Evolutionary conservation across 2,888 invertebrate species (phyloP), one percentile per base, ranked within the genome.

Genomic region (Aleiodes leptofemur): DNA sequence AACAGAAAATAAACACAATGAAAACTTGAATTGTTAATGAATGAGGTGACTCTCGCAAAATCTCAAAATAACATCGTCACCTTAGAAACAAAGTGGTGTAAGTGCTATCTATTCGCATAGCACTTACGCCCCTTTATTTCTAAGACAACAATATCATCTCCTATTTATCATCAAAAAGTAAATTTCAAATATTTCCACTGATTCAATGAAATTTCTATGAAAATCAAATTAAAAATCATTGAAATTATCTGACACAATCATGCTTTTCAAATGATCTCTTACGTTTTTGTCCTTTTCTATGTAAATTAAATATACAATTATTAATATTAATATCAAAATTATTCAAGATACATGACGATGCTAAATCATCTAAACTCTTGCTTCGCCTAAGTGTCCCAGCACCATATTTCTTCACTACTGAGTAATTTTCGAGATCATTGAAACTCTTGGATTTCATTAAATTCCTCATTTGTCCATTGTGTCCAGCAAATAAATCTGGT

Each of bases 401-500:
- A 9, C 55, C 11, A 50, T 31, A 16, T 6, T 14, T 16, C 16
- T 56, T 1, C n/a, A 61, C 51, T 16, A n/a, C 5, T 5, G 14
- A 23, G 71, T 61, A 29, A 43, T 8, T n/a, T 43, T 16, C 43
- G 53, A 74, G 76, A 74, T 77, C 73, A 68, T 72, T 75, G 31
- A 69, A 43, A 55, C 78, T 80, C 5, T 68, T 69, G 16, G 72
- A 76, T 43, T 71, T 75, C 7, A 55, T 11, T 38, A 5, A n/a
- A 43, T 11, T 29, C 3, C 9, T 72, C 53, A 3, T 34, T 53
- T 6, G 1, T 4, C 11, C 11, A 11, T 53, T 59, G 13, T 55
- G 14, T 3, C 71, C 66, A n/a, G 48, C 48, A 9, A 56, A 50
- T 48, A 83, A 77, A 71, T 82, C 74, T 4, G 84, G 80, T 50